These are phyloP conservation scores for Argentina silus DNA, from an alignment of 2,797 vertebrate genomes.

Conservation along the genomic window DNA sequence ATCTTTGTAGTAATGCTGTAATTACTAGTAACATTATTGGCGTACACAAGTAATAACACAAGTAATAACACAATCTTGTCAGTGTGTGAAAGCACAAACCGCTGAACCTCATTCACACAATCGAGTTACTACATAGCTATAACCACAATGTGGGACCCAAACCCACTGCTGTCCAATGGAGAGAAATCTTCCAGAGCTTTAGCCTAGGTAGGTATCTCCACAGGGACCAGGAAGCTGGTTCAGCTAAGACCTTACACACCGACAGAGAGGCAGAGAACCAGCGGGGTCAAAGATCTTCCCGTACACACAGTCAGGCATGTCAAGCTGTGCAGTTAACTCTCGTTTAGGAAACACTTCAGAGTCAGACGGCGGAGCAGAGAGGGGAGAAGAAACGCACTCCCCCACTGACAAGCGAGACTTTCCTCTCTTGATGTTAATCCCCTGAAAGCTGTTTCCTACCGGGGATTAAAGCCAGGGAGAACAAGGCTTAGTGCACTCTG, in stretches of 20 bases:
- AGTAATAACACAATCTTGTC: too few relatives aligned
- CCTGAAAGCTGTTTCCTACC: constrained; percentile 77
- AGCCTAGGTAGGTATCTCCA: constrained; percentile 42
- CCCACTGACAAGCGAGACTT: constrained; percentile 43
- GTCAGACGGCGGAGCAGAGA: background rate
- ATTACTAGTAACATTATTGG: too few relatives aligned
- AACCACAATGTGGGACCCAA: too few relatives aligned
- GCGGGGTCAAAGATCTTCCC: constrained; percentile 56
- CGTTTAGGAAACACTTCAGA: constrained; percentile 28
- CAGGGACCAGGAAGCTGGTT: constrained; percentile 42
- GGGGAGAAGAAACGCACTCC: background rate
- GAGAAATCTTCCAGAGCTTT: constrained; percentile 42
- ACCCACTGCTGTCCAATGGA: background rate
- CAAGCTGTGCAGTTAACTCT: constrained; percentile 47
- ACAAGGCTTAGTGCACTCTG: constrained; percentile 74
- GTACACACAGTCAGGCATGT: constrained; percentile 25
- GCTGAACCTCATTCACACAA: too few relatives aligned
- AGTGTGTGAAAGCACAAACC: too few relatives aligned
- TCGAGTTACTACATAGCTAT: too few relatives aligned
- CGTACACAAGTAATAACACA: too few relatives aligned
- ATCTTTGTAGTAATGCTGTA: too few relatives aligned
- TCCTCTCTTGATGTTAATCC: constrained; percentile 77
- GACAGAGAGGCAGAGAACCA: constrained; percentile 14
- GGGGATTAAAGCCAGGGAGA: constrained; percentile 77
- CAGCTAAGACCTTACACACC: constrained; percentile 33